phyloP scores from a whole-genome alignment of 2,888 invertebrate genomes.

The Scaptodrosophila latifasciaeformis region DNA sequence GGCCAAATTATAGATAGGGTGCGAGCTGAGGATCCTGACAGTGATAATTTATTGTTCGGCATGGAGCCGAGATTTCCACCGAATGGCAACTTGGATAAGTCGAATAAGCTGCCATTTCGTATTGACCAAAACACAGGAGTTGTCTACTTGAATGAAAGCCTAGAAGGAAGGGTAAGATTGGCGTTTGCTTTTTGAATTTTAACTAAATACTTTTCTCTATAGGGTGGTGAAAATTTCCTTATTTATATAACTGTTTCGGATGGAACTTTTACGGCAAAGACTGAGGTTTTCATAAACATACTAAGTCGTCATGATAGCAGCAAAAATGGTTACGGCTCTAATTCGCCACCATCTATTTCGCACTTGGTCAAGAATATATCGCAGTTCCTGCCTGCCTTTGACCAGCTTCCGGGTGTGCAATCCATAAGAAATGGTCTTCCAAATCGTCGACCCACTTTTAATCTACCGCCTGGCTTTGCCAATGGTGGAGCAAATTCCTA shows the following conservation, averaged over 20 bases:
- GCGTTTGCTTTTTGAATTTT: background rate
- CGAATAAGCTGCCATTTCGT: conserved; percentile 80
- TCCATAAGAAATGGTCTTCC: conserved; percentile 68
- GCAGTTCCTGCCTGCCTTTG: conserved; percentile 72
- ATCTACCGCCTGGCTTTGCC: conserved; percentile 60
- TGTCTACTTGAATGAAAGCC: conserved; percentile 86
- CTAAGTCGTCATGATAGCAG: conserved; percentile 51
- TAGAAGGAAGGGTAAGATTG: conserved; percentile 83
- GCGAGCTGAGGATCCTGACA: conserved; percentile 81
- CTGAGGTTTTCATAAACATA: conserved; percentile 82
- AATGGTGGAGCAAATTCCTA: conserved; percentile 31
- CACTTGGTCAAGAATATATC: conserved; percentile 71
- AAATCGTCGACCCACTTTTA: conserved; percentile 49
- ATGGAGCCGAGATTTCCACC: conserved; percentile 78
- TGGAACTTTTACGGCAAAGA: conserved; percentile 80
- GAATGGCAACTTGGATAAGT: conserved; percentile 38
- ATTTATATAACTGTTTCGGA: conserved; percentile 82
- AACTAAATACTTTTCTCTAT: background rate
- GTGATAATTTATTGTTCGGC: conserved; percentile 80
- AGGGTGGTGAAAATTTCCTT: conserved; percentile 82
- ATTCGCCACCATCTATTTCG: conserved; percentile 65
- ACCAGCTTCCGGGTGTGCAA: conserved; percentile 72
- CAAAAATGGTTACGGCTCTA: conserved; percentile 54
- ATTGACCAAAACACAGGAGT: conserved; percentile 86
- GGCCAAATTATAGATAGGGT: conserved; percentile 84